phyloP scores from a whole-genome alignment of 2,888 invertebrate species.

The Phytoseiulus persimilis region DNA sequence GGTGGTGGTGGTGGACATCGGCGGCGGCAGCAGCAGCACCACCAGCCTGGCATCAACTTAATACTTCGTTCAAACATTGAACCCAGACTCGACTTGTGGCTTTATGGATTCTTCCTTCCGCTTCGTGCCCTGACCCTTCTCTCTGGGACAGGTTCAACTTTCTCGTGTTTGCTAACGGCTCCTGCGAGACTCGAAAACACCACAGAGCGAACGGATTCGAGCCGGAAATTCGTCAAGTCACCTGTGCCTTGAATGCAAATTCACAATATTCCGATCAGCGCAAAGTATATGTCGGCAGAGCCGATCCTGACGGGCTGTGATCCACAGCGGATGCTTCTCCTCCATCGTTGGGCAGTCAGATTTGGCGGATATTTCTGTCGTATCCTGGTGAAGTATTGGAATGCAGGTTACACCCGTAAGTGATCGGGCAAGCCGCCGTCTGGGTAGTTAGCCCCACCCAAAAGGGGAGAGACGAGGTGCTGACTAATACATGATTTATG shows the following conservation, averaged over 20 bases:
- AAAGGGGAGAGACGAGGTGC: not conserved
- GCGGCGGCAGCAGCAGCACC: not conserved
- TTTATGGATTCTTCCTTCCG: not conserved
- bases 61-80: not conserved
- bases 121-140: not conserved
- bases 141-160: not conserved
- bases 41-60: not conserved
- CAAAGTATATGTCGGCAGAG: no score
- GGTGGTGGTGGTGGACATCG: not conserved
- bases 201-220: no score
- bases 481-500: constrained; percentile 5
- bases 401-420: not conserved
- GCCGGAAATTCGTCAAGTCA: no score
- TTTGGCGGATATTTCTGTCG: not conserved
- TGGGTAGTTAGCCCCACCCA: not conserved
- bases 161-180: no score
- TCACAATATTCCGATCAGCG: no score
- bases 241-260: no score
- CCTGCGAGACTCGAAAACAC: no score
- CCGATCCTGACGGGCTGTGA: no score
- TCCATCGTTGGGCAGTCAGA: not conserved
- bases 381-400: not conserved
- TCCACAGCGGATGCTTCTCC: no score
- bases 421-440: not conserved
- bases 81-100: not conserved